Conservation (phyloP, 2,113 vertebrate species). For the Ammodytes marinus region DNA sequence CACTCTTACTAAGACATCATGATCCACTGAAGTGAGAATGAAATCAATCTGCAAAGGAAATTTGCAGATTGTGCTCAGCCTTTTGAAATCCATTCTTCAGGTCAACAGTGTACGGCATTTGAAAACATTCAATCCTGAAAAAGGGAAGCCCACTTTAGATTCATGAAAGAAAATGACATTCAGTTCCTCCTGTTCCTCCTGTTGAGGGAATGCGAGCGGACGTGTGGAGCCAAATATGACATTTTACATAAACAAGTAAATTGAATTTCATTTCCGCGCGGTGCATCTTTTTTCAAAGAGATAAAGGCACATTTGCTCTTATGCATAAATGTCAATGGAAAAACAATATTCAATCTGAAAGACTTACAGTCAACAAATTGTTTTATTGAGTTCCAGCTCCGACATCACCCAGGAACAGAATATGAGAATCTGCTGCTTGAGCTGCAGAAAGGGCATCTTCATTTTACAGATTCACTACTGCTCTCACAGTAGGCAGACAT, state of each 20-base stretch:
- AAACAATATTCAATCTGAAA: slow-evolving; percentile 53
- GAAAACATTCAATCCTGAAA: slow-evolving; percentile 24
- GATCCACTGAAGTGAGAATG: slow-evolving; percentile 30
- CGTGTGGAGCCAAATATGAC: slow-evolving; percentile 46
- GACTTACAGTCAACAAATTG: slow-evolving; percentile 25
- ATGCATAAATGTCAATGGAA: slow-evolving; percentile 66
- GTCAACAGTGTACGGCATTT: slow-evolving; percentile 29
- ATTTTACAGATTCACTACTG: slow-evolving; percentile 26
- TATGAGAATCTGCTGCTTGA: slow-evolving; percentile 25
- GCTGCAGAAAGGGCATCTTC: not conserved
- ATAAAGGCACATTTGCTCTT: slow-evolving; percentile 53
- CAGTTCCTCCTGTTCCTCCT: slow-evolving; percentile 16
- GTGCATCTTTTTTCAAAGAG: slow-evolving; percentile 46
- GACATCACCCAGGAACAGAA: slow-evolving; percentile 10
- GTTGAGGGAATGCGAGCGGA: slow-evolving; percentile 40
- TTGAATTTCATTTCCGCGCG: slow-evolving; percentile 50
- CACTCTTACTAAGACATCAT: not conserved
- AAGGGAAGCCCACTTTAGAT: slow-evolving; percentile 55
- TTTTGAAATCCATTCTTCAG: slow-evolving; percentile 54
- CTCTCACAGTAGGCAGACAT: not conserved
- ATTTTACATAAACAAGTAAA: slow-evolving; percentile 77
- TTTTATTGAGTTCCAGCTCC: slow-evolving; percentile 32
- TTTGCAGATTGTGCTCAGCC: slow-evolving; percentile 9
- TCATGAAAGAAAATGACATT: slow-evolving; percentile 60
- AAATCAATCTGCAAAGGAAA: slow-evolving; percentile 37